phyloP scores from a whole-genome alignment of 1,140 invertebrate genomes.

The Amyelois transitella region DNA sequence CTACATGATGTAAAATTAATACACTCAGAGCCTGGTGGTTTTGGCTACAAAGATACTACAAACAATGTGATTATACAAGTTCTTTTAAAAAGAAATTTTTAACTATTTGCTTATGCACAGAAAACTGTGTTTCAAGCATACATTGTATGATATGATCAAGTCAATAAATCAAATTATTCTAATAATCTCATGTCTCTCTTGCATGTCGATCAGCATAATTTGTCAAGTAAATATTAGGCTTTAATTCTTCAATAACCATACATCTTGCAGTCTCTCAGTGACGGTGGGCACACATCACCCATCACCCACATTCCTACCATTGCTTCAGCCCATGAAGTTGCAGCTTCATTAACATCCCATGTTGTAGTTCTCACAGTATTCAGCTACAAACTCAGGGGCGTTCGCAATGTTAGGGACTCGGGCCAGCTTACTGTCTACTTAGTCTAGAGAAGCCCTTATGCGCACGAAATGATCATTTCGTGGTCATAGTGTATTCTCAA shows the following conservation, averaged over 20 bases:
- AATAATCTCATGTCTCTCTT: too few species aligned
- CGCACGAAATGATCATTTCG: slow-evolving; percentile 39
- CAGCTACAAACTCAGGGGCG: slow-evolving; percentile 44
- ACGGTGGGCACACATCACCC: slow-evolving; percentile 40
- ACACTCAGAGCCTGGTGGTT: not conserved
- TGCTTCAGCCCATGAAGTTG: slow-evolving; percentile 43
- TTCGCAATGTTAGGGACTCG: slow-evolving; percentile 38
- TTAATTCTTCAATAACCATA: slow-evolving; percentile 6
- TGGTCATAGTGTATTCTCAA: slow-evolving; percentile 60
- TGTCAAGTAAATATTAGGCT: not conserved
- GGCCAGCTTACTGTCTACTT: slow-evolving; percentile 53
- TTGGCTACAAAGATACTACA: not conserved
- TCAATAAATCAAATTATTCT: too few species aligned
- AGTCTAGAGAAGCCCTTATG: slow-evolving; percentile 62
- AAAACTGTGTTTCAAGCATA: too few species aligned
- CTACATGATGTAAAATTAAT: not conserved
- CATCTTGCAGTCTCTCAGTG: slow-evolving; percentile 18
- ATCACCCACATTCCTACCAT: slow-evolving; percentile 48
- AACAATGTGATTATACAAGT: too few species aligned
- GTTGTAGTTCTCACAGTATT: slow-evolving; percentile 3
- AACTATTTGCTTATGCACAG: too few species aligned
- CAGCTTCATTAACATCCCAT: slow-evolving; percentile 17
- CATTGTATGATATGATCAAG: too few species aligned
- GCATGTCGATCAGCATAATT: not conserved
- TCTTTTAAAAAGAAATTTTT: too few species aligned